Base-by-base conservation (phyloP, 2,797 vertebrate genomes). In the Fistularia tabacaria region DNA sequence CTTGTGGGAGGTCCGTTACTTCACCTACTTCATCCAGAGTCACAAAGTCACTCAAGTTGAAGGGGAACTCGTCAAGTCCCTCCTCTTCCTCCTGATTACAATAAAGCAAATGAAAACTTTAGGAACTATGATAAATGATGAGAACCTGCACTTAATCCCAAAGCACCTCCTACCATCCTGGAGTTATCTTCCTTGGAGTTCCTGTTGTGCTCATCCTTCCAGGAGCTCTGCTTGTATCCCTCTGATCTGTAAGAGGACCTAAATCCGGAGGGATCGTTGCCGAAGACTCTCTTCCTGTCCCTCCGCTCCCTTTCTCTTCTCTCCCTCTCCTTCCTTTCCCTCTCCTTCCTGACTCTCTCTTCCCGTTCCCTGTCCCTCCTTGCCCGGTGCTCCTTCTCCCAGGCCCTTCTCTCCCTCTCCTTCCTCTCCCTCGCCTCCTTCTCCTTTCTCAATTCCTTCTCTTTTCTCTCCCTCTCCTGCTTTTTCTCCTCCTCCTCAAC, bases 1-100 rank as follows among this genome's bases (percentile, higher is more conserved):
- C 25, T 25, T 1, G 0, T 10, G 79, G 74, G n/a, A 82, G 64
- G 54, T 87, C 80, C 0, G 66, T 42, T 36, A 85, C 84, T 0
- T 96, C 94, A 38, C 92, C 82, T 0, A 97, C 93, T 73, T 95
- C 94, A 45, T 97, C 95, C 58, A 97, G 91, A 0, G 94, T 97
- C 42, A 97, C 93, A 66, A 94, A 95, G 74, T 95, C 93, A 4
- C 91, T 93, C 89, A 97, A 59, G 84, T 94, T 92, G 49, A 95
- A 95, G 0, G 92, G 90, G 64, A 94, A 94, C 8, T 90, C 82
- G 0, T 88, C 84, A 0, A 8, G 11, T 4, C 73, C 76, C 10
- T 81, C 72, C 0, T 57, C 13, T n/a, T 45, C 49, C 39, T 53
- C 51, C 25, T 83, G 6, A 12, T 25, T 0, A 1, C 0, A 57